Base-by-base conservation (phyloP, 2,888 invertebrate species). In the Drosophila eohydei region DNA sequence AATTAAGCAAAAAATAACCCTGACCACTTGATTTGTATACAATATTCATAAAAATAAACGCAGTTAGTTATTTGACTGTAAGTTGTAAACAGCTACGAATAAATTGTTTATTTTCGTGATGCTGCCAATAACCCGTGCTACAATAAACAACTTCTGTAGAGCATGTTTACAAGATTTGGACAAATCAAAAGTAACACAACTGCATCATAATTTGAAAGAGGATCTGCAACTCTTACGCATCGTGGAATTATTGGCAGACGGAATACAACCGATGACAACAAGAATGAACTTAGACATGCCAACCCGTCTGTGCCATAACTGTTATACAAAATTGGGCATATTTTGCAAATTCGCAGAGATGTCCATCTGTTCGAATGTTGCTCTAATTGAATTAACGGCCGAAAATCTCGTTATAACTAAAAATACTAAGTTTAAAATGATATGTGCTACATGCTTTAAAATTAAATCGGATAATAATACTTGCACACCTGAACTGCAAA, bases 291-390 rank as follows among this genome's bases (percentile, higher is more conserved):
- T 50, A 36, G 11, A 5, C 26, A 57, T 78, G 56, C 55, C 76
- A 41, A 44, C 46, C 0, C 28, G 48, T 21, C 38, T 77, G 21
- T 78, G 80, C 28, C 38, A 44, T 16, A 61, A 50, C 6, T 78
- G 77, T 44, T 58, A 76, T 26, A 61, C 63, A 6, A 71, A 71
- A 61, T 21, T 60, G 6, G 9, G 9, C 16, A 58, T 64, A 36
- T 71, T 78, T n/a, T 34, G 56, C 9, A 76, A 78, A 66, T 80
- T 78, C 50, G 71, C 71, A 2, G 66, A 78, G 36, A 40, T 65
- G 16, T 60, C 63, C 12, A 61, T 76, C n/a, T 80, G 77, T 26
- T 43, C 63, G 9, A 56, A 41, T 9, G 34, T 66, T 2, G 66
- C 76, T 11, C 12, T 71, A 1, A 71, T 11, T 14, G 80, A 78